phyloP scores from a whole-genome alignment of 2,888 invertebrate genomes.

The Cantharis rustica region DNA sequence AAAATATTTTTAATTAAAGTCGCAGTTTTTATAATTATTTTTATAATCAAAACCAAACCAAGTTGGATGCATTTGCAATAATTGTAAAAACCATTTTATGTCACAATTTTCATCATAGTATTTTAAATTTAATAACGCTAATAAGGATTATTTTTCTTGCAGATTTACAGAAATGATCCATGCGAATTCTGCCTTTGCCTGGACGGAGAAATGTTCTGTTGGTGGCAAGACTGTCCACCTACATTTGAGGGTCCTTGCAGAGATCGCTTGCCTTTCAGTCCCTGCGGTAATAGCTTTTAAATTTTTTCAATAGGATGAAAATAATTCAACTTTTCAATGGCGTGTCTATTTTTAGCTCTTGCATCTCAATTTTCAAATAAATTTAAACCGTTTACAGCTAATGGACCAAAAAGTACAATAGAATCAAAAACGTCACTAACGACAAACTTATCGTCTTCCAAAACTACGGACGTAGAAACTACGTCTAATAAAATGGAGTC shows the following conservation, averaged over 20 bases:
- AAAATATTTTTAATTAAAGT: neutral
- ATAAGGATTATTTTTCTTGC: conserved; percentile 43
- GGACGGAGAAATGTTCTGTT: conserved; percentile 69
- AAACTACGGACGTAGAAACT: neutral
- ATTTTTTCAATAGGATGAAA: neutral
- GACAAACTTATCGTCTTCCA: conserved; percentile 22
- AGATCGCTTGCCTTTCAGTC: conserved; percentile 53
- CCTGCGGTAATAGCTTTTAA: conserved; percentile 52
- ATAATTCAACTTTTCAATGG: neutral
- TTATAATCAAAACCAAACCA: too few species aligned
- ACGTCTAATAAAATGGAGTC: conserved; percentile 29
- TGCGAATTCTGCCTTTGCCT: conserved; percentile 68
- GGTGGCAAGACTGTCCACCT: conserved; percentile 68
- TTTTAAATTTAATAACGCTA: neutral
- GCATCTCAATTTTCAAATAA: neutral
- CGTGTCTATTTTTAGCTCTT: neutral
- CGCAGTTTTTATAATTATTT: too few species aligned
- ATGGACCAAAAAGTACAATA: conserved; percentile 21
- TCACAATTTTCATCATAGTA: too few species aligned
- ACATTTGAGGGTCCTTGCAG: conserved; percentile 54
- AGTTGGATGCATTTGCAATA: neutral
- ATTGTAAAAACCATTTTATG: neutral
- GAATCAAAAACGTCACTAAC: conserved; percentile 20
- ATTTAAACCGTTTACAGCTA: conserved; percentile 9
- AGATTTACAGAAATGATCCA: conserved; percentile 65